A percentile compares a stretch with the other conserved stretches of the same genome.
phyloP scores from a whole-genome alignment of 1,140 invertebrate species.

The Drosophila tristis region DNA sequence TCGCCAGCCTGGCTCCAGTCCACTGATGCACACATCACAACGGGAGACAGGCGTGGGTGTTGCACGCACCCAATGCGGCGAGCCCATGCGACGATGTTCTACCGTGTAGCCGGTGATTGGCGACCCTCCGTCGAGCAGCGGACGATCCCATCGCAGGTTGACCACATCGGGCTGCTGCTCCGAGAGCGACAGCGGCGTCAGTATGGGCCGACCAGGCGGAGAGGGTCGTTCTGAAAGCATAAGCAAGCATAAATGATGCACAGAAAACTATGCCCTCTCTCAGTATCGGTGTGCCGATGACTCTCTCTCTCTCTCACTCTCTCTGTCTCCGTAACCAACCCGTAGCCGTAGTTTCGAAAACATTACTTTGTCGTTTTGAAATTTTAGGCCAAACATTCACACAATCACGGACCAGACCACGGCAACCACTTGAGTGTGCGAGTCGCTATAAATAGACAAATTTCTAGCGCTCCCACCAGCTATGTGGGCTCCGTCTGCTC shows the following conservation, averaged over 20 bases:
- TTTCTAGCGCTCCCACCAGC: slow-evolving; percentile 73
- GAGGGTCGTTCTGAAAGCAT: slow-evolving; percentile 88
- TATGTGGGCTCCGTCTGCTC: slow-evolving; percentile 44
- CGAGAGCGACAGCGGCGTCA: slow-evolving; percentile 88
- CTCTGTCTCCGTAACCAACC: neutral
- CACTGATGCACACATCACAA: slow-evolving; percentile 90
- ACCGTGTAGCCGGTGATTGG: slow-evolving; percentile 93
- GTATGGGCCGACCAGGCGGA: slow-evolving; percentile 90
- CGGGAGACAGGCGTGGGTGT: slow-evolving; percentile 88
- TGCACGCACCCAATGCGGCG: slow-evolving; percentile 91
- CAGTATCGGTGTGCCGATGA: slow-evolving; percentile 1
- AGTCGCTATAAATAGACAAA: slow-evolving; percentile 78
- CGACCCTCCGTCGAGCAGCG: slow-evolving; percentile 93
- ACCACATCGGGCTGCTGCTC: slow-evolving; percentile 93
- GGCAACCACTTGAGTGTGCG: slow-evolving; percentile 81
- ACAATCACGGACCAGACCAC: slow-evolving; percentile 35
- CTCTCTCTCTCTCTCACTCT: slow-evolving; percentile 7
- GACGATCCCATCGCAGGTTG: slow-evolving; percentile 93
- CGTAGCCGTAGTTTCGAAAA: slow-evolving; percentile 35
- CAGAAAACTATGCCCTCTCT: neutral
- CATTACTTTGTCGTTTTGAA: slow-evolving; percentile 68
- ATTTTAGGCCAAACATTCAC: slow-evolving; percentile 72
- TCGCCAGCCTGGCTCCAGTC: slow-evolving; percentile 92
- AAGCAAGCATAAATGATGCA: slow-evolving; percentile 69
- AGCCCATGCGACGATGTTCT: slow-evolving; percentile 91